Evolutionary conservation across 2,888 invertebrate species (phyloP), one percentile per base, ranked within the genome.

Genomic region (Leptinotarsa haldemani): DNA sequence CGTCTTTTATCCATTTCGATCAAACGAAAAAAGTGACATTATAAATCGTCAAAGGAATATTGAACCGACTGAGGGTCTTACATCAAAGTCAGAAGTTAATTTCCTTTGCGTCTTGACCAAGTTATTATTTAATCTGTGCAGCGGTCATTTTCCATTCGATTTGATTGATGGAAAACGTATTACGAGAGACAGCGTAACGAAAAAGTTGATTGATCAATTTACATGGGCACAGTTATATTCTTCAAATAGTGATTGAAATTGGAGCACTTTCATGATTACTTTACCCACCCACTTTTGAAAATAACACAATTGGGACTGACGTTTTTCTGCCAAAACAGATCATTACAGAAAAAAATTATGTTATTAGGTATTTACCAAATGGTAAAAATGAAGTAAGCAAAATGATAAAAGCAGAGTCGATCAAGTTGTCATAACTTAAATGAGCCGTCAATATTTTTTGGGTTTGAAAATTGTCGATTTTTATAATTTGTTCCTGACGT

Each of bases 21-120:
- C 73, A n/a, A 56, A 56, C 30, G 71, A 73, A 73, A 73, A 72
- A 72, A 75, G 71, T 74, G 74, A 74, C 77, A 74, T 74, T 79
- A 78, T 78, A 75, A 77, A 79, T 79, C 77, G 76, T 71, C 76
- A 74, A 75, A 76, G 71, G 76, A 74, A 79, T 79, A 79, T 79
- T 74, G 79, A 75, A 79, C 72, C 67, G 70, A 74, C 71, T 69
- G 73, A 70, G 73, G 76, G 84, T 84, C 83, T 84, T 86, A 85
- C 84, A 85, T 86, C 86, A 86, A 85, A 85, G 86, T 86, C 86
- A 84, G 84, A 85, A 85, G 83, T 84, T 85, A 85, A 86, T 85
- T 85, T 86, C 84, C 85, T 84, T 83, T 83, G 83, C 84, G 84
- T 85, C 85, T 85, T 84, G 82, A 80, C 80, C 82, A 83, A 83